Evolutionary conservation across 2,888 invertebrate species (phyloP).

Genomic region (Labia minor): DNA sequence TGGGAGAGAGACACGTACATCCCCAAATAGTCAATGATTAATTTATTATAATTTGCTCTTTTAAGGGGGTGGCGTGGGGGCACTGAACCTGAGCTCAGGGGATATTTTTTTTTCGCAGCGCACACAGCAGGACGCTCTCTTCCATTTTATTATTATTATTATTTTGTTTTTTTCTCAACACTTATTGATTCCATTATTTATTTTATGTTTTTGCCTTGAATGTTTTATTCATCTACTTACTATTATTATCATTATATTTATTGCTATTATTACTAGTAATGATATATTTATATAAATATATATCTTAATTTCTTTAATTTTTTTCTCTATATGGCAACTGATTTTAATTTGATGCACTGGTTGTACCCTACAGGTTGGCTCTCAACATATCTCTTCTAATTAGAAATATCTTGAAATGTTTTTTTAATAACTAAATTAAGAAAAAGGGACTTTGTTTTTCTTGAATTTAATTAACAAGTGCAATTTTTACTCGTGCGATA

Average conservation of each 20-base stretch:
- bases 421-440: no score
- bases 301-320: neutral
- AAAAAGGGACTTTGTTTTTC: neutral
- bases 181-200: no score
- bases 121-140: neutral
- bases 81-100: no score
- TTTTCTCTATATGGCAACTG: neutral
- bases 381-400: neutral
- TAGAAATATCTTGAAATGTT: no score
- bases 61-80: no score
- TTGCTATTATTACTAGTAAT: neutral
- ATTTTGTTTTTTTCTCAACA: neutral
- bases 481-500: no score
- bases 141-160: neutral
- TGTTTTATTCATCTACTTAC: neutral
- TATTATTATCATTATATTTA: neutral
- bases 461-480: no score
- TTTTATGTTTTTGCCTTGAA: no score
- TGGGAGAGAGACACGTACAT: no score
- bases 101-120: neutral
- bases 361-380: conserved; percentile 1
- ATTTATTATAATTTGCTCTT: neutral
- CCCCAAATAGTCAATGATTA: neutral
- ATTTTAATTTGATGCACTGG: neutral
- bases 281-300: neutral